Evolutionary conservation across 1,140 invertebrate species (phyloP), one percentile per base, ranked within the genome.

Genomic region (Oryzaephilus surinamensis): DNA sequence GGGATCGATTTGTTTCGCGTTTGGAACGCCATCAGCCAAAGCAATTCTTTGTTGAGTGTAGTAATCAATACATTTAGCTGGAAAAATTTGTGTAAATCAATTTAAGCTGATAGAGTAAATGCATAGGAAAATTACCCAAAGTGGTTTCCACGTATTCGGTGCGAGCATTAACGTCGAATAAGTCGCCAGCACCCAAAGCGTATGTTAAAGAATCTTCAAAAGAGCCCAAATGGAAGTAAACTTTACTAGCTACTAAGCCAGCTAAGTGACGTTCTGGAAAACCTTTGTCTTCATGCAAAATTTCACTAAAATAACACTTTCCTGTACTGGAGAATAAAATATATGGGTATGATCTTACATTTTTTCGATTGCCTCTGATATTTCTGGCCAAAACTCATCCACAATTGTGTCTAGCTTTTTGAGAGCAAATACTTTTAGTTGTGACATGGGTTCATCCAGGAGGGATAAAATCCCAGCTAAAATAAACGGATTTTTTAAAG

Each of bases 301-400:
- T 90, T 73, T 98, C 94, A 57, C 80, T 84, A 53, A 38, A 50
- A 52, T 32, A 30, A 28, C 6, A 26, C 19, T 19, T n/a, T n/a
- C n/a, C n/a, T n/a, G 13, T 38, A 33, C 10, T 29, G 29, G 12
- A 17, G 10, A 42, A 29, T 10, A 18, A 12, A 8, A 4, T 10
- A 29, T 14, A 29, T 17, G 2, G 23, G 8, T 7, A 18, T 29
- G 17, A 44, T 64, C 71, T 69, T 71, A 84, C 81, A 98, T 96
- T 69, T 96, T 97, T 56, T 88, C 84, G 57, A 98, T 93, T 7
- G 91, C 88, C 67, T 98, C 95, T 0, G 92, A 95, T 45, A 97
- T 97, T 69, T 97, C 94, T 11, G 93, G 89, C 94, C 94, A 97
- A 67, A 97, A 97, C 63, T 95, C 87, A 62, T 97, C 91, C 0